Conservation (phyloP, 1,140 invertebrate species). For the Reticulitermes speratus region DNA sequence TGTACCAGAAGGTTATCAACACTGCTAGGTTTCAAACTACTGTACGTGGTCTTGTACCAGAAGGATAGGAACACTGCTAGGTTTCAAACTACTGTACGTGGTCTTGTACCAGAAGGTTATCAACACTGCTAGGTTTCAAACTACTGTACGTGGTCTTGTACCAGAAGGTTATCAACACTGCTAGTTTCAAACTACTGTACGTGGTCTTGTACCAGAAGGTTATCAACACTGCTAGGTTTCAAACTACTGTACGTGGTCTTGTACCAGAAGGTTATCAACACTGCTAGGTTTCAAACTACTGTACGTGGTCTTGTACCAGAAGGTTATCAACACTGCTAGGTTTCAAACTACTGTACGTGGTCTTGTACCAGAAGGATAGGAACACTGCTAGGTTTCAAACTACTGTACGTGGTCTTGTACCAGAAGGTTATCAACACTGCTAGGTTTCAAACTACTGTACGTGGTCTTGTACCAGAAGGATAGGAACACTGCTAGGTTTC, state of each 20-base stretch:
- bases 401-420: background rate
- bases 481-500: background rate
- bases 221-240: too few relatives aligned
- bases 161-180: too few relatives aligned
- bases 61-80: background rate
- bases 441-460: background rate
- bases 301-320: background rate
- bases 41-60: background rate
- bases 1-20: background rate
- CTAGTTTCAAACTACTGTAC: background rate
- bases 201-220: background rate
- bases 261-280: background rate
- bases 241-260: background rate
- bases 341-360: background rate
- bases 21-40: background rate
- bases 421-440: too few relatives aligned
- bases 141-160: background rate
- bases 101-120: background rate
- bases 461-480: background rate
- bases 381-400: background rate
- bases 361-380: background rate
- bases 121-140: background rate
- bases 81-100: background rate
- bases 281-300: background rate
- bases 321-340: too few relatives aligned